Evolutionary conservation across 2,113 vertebrate genomes (phyloP), one percentile per base, ranked within the genome.

Genomic region (Galeopterus variegatus): DNA sequence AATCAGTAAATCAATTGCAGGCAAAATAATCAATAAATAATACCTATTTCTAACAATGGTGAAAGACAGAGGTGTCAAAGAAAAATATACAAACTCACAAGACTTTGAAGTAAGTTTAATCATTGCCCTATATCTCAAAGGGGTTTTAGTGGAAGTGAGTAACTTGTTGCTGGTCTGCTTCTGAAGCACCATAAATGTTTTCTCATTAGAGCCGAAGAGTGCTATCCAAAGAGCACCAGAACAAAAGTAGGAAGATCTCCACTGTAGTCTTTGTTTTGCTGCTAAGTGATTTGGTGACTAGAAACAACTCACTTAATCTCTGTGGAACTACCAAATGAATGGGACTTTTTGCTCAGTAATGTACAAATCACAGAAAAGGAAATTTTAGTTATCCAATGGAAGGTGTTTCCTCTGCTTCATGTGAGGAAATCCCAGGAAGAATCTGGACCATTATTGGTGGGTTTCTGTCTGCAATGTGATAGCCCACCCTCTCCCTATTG

Each of bases 11-110:
- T 93, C 81, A 93, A 95, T 45, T 89, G 31, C 28, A 95, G 93
- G 54, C n/a, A 97, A 96, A 97, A 95, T 95, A 95, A 84, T 94
- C 85, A 96, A 52, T 82, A 95, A 96, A 89, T 89, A 89, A 79
- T 58, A 97, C 60, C 76, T 62, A 97, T 70, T 92, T 96, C 52
- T 73, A 97, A 56, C 64, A 69, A 89, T 2, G 33, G 14, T 83
- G 69, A 94, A 69, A 97, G 93, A 88, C 28, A 67, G 6, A 4
- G 18, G 3, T 86, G 18, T 92, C 70, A 65, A 93, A 90, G 67
- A 24, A 95, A 96, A 96, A 77, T 77, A 90, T 67, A 50, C 79
- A 95, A 89, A 94, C 76, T 60, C 62, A 67, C 15, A 86, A 83
- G 64, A 89, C 31, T 58, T 94, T 92, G 50, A 83, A 90, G 64